A percentile compares a stretch with the other conserved stretches of the same genome.
Conservation (phyloP, 2,888 invertebrate genomes). For the Melieria picta region DNA sequence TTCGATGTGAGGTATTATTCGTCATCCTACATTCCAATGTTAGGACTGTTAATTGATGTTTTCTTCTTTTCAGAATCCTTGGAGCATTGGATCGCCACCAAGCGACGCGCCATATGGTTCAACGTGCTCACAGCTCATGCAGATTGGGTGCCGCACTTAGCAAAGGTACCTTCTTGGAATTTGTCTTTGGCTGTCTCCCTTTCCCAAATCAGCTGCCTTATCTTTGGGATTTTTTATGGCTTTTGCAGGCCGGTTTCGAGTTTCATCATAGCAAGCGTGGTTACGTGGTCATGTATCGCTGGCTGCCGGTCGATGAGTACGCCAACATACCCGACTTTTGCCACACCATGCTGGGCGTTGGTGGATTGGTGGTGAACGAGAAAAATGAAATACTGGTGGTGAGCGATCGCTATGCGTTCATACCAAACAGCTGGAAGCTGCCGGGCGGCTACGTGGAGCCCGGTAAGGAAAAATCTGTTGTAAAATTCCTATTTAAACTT, state of each 20-base stretch:
- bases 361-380: slow-evolving; percentile 81
- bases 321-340: slow-evolving; percentile 77
- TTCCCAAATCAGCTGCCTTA: neutral
- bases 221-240: neutral
- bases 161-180: slow-evolving; percentile 68
- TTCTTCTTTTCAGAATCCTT: slow-evolving; percentile 73
- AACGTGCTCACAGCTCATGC: slow-evolving; percentile 76
- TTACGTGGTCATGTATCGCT: slow-evolving; percentile 82
- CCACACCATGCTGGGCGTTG: slow-evolving; percentile 85
- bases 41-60: too few relatives aligned
- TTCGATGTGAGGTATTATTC: too few relatives aligned
- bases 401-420: slow-evolving; percentile 72
- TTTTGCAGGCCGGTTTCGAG: slow-evolving; percentile 77
- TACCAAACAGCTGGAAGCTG: slow-evolving; percentile 79
- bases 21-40: too few relatives aligned
- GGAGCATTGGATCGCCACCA: slow-evolving; percentile 72
- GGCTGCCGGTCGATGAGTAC: slow-evolving; percentile 74
- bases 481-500: neutral
- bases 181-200: neutral
- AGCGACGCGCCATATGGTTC: slow-evolving; percentile 83
- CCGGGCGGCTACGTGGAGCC: slow-evolving; percentile 93
- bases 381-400: slow-evolving; percentile 82
- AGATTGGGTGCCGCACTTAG: slow-evolving; percentile 79
- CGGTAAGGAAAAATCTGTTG: slow-evolving; percentile 67
- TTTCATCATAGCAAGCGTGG: slow-evolving; percentile 87